Evolutionary conservation across 1,140 invertebrate species (phyloP), one percentile per base, ranked within the genome.

Genomic region (Orussus abietinus): DNA sequence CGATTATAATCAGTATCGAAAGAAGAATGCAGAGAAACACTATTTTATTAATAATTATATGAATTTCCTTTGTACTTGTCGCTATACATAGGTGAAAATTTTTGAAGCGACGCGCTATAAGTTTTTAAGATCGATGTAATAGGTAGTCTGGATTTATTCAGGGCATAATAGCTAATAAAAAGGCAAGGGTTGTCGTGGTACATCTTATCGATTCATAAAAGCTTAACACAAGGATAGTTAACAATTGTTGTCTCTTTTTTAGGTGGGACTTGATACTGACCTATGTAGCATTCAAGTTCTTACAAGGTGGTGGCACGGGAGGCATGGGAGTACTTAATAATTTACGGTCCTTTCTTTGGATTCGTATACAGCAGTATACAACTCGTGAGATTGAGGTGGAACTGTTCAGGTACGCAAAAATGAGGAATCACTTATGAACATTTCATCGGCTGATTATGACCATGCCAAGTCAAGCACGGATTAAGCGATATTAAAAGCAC

Each of bases 291-390:
- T 82, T 98, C 47, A 92, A 93, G 67, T 96, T 96, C 68, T 76
- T 97, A 1, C 92, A 96, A 80, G 95, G 92, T 2, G 90, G 89
- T 17, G 89, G 88, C 32, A 88, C 86, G 9, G 91, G 91, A 10
- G 79, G 83, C n/a, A 90, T 90, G 86, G 94, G 95, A 12, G 74
- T 96, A 29, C 74, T 98, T 6, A 96, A 94, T 65, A 96, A 95
- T 70, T 53, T 96, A 2, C 77, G 94, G 28, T 85, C 86, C 2
- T 92, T 93, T 62, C 69, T 98, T 4, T 98, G 95, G 95, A 96
- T 97, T 58, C 79, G 81, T 49, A 88, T 98, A 32, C 90, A 96
- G 54, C 95, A 98, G 62, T 97, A 92, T 59, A 96, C 94, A 2
- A 95, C 91, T 3, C 79, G 90, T 43, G 88, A 93, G 74, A 80